Evolutionary conservation across 2,888 invertebrate genomes (phyloP).

Genomic region (Peribatodes rhomboidaria): DNA sequence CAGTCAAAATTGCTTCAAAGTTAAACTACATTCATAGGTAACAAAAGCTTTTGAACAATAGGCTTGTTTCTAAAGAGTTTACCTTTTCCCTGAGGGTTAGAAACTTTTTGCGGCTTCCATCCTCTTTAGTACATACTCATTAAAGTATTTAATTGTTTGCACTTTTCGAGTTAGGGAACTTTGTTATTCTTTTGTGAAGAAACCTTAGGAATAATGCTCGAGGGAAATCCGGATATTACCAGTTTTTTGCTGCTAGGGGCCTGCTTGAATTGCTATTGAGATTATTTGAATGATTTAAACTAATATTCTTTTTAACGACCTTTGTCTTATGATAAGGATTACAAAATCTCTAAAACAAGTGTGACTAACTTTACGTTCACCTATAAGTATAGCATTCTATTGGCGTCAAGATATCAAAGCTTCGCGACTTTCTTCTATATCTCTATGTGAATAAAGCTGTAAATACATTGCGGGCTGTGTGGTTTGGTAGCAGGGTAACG

Average conservation of each 20-base stretch:
- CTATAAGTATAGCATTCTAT: neutral
- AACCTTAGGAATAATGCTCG: neutral
- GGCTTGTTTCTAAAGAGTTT: neutral
- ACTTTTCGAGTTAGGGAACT: neutral
- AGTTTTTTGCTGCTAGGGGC: too few species aligned
- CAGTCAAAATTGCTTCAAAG: too few species aligned
- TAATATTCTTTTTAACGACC: neutral
- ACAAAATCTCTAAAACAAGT: neutral
- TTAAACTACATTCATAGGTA: neutral
- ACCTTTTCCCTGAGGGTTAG: neutral
- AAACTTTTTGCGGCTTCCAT: neutral
- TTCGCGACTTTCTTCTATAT: neutral
- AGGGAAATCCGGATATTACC: too few species aligned
- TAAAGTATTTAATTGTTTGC: neutral
- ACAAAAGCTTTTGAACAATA: neutral
- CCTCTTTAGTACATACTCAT: neutral
- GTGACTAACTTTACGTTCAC: too few species aligned
- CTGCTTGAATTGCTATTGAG: too few species aligned
- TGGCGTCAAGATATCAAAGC: neutral
- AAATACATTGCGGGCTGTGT: slow-evolving; percentile 48
- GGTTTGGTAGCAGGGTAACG: slow-evolving; percentile 75
- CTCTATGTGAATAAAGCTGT: slow-evolving; percentile 31
- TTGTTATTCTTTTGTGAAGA: neutral
- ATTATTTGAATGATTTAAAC: too few species aligned
- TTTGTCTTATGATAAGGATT: neutral